Conservation (phyloP, 2,113 vertebrate genomes). For the Dipodomys merriami region DNA sequence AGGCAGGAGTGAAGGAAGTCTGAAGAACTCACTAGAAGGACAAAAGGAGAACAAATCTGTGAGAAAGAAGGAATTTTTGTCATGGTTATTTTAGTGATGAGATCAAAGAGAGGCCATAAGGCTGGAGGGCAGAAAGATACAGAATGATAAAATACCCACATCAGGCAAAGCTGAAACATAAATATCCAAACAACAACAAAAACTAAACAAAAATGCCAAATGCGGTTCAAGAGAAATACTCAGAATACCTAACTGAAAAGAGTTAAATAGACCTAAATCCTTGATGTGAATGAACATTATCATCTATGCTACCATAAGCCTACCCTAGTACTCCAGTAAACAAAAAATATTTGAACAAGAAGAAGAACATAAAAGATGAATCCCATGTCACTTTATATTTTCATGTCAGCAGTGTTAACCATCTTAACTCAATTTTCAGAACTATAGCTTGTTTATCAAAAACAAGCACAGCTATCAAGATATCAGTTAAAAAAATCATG, state of each 20-base stretch:
- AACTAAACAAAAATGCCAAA: not conserved
- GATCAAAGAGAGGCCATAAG: too few relatives aligned
- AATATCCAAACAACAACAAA: not conserved
- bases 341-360: slow-evolving; percentile 28
- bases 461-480: too few relatives aligned
- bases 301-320: not conserved
- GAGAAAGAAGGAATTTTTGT: too few relatives aligned
- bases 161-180: too few relatives aligned
- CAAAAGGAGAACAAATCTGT: too few relatives aligned
- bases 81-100: too few relatives aligned
- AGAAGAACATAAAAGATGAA: not conserved
- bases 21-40: too few relatives aligned
- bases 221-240: too few relatives aligned
- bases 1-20: too few relatives aligned
- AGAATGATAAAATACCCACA: too few relatives aligned
- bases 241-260: not conserved
- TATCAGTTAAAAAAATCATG: not conserved
- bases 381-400: not conserved
- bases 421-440: slow-evolving; percentile 28
- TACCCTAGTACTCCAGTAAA: too few relatives aligned
- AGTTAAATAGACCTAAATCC: not conserved
- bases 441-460: not conserved
- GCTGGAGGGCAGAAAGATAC: too few relatives aligned
- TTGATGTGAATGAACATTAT: not conserved
- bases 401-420: not conserved